Evolutionary conservation across 2,797 vertebrate genomes (phyloP), one percentile per base, ranked within the genome.

Genomic region (Rhinogobio ventralis): DNA sequence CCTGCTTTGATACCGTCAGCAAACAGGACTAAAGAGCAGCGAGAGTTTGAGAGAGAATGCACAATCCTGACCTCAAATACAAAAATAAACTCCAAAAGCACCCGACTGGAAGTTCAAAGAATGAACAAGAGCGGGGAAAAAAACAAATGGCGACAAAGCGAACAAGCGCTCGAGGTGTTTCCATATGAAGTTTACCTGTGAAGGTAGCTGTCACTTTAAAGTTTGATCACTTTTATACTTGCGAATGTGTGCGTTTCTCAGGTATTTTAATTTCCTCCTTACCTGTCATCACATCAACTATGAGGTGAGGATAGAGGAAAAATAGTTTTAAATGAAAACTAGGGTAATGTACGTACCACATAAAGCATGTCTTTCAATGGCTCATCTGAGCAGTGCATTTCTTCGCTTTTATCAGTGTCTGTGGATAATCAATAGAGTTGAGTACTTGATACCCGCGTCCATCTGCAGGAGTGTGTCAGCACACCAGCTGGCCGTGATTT

Each of bases 81-180:
- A 79, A 86, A 91, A 90, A 91, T 90, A 90, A 91, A 89, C 84
- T 90, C 72, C 79, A 89, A 85, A 42, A 87, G 85, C 66, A 83
- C 79, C 68, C 80, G 53, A 88, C 66, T 74, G 28, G 51, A 86
- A 81, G 51, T 60, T 69, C 45, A 89, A 79, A 49, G 17, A 87
- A 73, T 42, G n/a, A 57, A 72, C 81, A 6, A 71, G 28, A 66
- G 46, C 0, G 53, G 53, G 10, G 28, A 36, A 20, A 28, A 90
- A 86, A 87, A 81, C 78, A 39, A 83, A 66, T 81, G 75, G 85
- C 68, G 33, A 81, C 77, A 28, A 74, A 53, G 80, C n/a, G 62
- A 86, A 19, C n/a, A 67, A 74, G 67, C 68, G 51, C 75, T 81
- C 67, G 75, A 79, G 67, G 64, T 87, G 36, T 49, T 78, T 78